Conservation (phyloP, 2,113 vertebrate genomes). For the Campylomormyrus tamandua region DNA sequence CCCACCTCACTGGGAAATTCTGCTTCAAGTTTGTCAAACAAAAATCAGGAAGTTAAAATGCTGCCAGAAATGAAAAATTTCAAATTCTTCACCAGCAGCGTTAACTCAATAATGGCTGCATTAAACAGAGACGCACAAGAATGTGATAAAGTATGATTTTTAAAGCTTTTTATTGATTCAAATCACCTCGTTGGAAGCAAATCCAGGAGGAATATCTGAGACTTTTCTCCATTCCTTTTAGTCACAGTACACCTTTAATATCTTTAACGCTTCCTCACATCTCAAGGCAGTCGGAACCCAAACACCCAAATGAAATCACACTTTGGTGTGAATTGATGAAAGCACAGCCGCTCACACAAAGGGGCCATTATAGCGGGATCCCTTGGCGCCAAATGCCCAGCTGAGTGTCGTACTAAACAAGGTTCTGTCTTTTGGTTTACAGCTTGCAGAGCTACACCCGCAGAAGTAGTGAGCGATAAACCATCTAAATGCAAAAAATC, state of each 20-base stretch:
- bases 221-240: slow-evolving; percentile 23
- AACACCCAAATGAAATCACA: background rate
- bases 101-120: background rate
- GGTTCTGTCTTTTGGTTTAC: background rate
- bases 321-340: background rate
- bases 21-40: background rate
- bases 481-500: background rate
- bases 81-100: background rate
- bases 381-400: background rate
- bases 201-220: slow-evolving; percentile 36
- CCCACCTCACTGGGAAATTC: background rate
- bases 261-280: slow-evolving; percentile 21
- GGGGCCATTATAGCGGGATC: background rate
- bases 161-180: slow-evolving; percentile 48
- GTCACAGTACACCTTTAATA: slow-evolving; percentile 41
- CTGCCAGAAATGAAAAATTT: background rate
- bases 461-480: background rate
- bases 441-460: background rate
- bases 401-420: background rate
- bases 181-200: slow-evolving; percentile 34
- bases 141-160: slow-evolving; percentile 43
- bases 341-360: background rate
- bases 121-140: background rate
- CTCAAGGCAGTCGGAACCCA: background rate
- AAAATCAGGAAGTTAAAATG: background rate